Base-by-base conservation (phyloP, 1,140 invertebrate genomes). In the Melanaphis sacchari region DNA sequence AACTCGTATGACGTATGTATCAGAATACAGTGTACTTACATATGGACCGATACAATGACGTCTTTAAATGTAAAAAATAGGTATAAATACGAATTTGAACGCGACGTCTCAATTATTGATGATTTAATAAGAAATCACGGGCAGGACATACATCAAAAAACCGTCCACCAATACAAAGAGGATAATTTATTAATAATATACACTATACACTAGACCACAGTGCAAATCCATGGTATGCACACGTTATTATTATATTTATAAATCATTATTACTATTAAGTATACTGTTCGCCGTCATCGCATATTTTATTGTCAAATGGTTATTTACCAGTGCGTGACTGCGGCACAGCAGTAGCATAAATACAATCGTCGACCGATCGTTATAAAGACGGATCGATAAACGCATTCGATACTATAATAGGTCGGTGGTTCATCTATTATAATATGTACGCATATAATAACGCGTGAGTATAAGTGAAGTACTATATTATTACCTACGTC, bases 271-370 rank as follows among this genome's bases (percentile, higher is more conserved):
- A 66, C 15, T 76, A 76, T 76, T 76, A n/a, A 76, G n/a, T n/a
- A 76, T 76, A 76, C 59, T n/a, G 59, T 76, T 76, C 59, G 59
- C n/a, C n/a, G 59, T 76, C 59, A 76, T 76, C n/a, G 59, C 59
- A 76, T 76, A 76, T 76, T n/a, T 76, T 76, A 76, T 76, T 76
- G 59, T 76, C 59, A 6, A 76, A 76, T 76, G 15, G 15, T 76
- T 76, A n/a, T 76, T 76, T 66, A 59, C 54, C 26, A 31, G 18
- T 49, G 46, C 18, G 46, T 49, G 18, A 18, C 54, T 59, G 54
- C 54, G 54, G 59, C 4, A 18, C 31, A 6, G 59, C 59, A 76
- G 59, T 76, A n/a, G 15, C 31, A n/a, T 76, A 76, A 76, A 76
- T 76, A 76, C 59, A 36, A 76, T 76, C 15, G 31, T 76, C 59